A percentile compares a stretch with the other conserved stretches of the same genome.
Evolutionary conservation across 2,888 invertebrate species (phyloP).

Genomic region (Caenorhabditis afra): DNA sequence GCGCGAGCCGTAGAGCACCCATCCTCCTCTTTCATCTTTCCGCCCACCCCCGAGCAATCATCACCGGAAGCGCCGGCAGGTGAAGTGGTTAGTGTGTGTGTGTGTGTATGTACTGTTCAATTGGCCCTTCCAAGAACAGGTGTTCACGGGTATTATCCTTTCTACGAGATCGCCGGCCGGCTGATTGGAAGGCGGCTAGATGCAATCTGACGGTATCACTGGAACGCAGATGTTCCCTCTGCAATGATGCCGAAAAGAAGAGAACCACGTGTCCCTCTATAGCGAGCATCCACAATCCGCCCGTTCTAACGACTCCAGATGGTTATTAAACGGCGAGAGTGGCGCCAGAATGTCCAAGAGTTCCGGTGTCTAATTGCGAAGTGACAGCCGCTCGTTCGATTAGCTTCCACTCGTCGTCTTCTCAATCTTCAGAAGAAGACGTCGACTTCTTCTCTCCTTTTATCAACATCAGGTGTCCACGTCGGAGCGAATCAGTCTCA

Average conservation of each 20-base stretch:
- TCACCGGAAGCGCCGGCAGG: constrained; percentile 1
- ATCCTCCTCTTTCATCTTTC: constrained; percentile 32
- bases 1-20: constrained; percentile 6
- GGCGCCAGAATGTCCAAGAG: constrained; percentile 29
- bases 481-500: constrained; percentile 45
- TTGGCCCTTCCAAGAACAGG: neutral
- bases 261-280: no score
- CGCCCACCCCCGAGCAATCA: neutral
- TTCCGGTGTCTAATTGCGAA: constrained; percentile 42
- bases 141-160: neutral
- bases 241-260: no score
- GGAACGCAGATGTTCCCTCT: constrained; percentile 6
- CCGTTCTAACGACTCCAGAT: no score
- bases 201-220: neutral
- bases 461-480: constrained; percentile 20
- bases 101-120: no score
- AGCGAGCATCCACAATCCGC: no score
- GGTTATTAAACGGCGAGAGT: no score
- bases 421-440: no score
- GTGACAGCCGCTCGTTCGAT: neutral
- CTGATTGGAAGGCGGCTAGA: no score
- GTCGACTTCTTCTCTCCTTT: neutral
- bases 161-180: no score
- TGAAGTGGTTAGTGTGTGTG: neutral
- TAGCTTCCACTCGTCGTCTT: constrained; percentile 7